Conservation (phyloP, 2,888 invertebrate genomes). For the Hemicrepidius hirtus region DNA sequence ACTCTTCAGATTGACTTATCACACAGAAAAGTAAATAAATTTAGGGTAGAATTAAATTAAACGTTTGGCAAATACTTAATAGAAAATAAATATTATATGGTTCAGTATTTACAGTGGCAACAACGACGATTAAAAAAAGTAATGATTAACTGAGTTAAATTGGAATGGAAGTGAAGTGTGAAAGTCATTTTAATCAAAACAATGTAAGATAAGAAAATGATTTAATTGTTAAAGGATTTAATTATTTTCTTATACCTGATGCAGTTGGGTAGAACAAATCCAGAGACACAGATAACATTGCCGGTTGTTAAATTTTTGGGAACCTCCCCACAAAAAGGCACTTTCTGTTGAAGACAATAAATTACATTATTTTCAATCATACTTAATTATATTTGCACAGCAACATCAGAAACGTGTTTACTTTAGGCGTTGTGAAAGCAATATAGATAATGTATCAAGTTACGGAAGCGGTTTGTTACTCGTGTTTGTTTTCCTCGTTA, state of each 20-base stretch:
- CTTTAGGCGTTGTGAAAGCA: not conserved
- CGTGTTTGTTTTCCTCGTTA: not conserved
- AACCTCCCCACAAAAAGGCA: constrained; percentile 59
- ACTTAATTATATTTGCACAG: constrained; percentile 5
- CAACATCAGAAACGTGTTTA: constrained; percentile 1
- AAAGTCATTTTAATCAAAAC: too few relatives aligned
- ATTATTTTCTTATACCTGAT: constrained; percentile 34
- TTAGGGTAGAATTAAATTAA: too few relatives aligned
- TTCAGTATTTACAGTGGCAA: too few relatives aligned
- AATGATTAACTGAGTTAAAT: not conserved
- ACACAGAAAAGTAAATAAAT: too few relatives aligned
- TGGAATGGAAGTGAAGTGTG: too few relatives aligned
- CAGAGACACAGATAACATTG: constrained; percentile 59
- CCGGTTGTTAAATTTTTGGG: constrained; percentile 61
- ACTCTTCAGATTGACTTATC: too few relatives aligned
- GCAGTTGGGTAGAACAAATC: constrained; percentile 37
- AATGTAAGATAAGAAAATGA: not conserved
- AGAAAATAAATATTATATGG: too few relatives aligned
- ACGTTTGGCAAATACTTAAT: too few relatives aligned
- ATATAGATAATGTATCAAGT: constrained; percentile 8
- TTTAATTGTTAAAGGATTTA: not conserved
- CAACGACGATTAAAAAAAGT: too few relatives aligned
- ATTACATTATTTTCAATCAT: constrained; percentile 45
- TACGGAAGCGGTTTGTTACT: not conserved
- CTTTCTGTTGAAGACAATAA: constrained; percentile 61